Evolutionary conservation across 1,140 invertebrate genomes (phyloP), one percentile per base, ranked within the genome.

Genomic region (Neodiprion fabricii): DNA sequence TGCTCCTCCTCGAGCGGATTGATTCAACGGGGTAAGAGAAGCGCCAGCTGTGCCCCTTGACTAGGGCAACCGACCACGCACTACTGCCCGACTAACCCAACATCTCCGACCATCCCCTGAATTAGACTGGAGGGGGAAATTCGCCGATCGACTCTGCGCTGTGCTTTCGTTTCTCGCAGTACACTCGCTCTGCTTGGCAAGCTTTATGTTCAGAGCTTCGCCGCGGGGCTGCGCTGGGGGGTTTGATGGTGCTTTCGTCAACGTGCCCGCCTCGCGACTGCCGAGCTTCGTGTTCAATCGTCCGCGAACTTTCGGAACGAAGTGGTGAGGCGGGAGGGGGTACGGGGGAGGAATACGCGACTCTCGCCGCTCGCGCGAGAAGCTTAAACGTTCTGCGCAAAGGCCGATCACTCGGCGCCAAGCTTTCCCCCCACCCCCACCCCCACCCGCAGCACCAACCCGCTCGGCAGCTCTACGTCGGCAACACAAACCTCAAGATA

Each of bases 61-160:
- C 28, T 40, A 40, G 28, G 28, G 28, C 28, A 40, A 40, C 53
- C 53, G 53, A 61, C 53, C 53, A 61, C 53, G 53, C 53, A 61
- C 53, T 61, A 61, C 53, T 61, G 53, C 53, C 53, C 53, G 53
- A 61, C 53, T 61, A 61, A 61, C 53, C 53, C 53, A 61, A 61
- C 53, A 17, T 61, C 53, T 14, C 53, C 53, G n/a, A 14, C 53
- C 53, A 12, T 61, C n/a, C 28, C 28, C 28, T 40, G 28, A 5
- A 40, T 40, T 5, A 40, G 28, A 40, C 28, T 40, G 28, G 28
- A 40, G 28, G 53, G 53, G n/a, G 53, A 61, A 61, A 14, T 61
- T 61, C 53, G 53, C 53, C n/a, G 53, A 61, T 61, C 53, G 53
- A 61, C 53, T 61, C 11, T 61, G 53, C 53, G 53, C 53, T 17